Conservation (phyloP, 2,797 vertebrate genomes). For the Sebastes taczanowskii region DNA sequence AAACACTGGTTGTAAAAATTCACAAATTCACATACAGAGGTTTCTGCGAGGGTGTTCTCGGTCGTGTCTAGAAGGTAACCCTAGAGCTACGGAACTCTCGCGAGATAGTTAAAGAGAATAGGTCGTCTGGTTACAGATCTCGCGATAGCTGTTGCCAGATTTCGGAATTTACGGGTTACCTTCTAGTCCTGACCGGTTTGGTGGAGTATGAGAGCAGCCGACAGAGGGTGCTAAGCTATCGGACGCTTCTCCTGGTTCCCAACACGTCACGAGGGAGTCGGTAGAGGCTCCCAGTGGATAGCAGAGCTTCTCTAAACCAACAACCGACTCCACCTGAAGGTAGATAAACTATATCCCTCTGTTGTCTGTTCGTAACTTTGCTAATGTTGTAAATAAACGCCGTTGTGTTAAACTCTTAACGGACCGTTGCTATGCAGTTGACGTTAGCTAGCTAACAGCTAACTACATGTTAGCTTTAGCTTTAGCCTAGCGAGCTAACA, state of each 20-base stretch:
- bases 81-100: rapidly evolving
- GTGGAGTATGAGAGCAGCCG: not conserved
- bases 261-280: conserved; percentile 49
- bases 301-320: conserved; percentile 14
- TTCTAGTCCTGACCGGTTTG: too few relatives aligned
- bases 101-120: too few relatives aligned
- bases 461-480: conserved; percentile 45
- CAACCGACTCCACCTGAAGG: conserved; percentile 56
- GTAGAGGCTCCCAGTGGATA: conserved; percentile 31
- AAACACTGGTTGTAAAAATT: too few relatives aligned
- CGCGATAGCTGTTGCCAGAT: too few relatives aligned
- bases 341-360: conserved; percentile 20
- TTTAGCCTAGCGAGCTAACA: conserved; percentile 43
- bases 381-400: not conserved
- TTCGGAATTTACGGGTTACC: too few relatives aligned
- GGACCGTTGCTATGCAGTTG: not conserved
- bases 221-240: conserved; percentile 29
- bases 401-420: not conserved
- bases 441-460: conserved; percentile 49
- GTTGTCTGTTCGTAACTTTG: not conserved
- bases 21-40: not conserved
- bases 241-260: not conserved
- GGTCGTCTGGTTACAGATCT: rapidly evolving
- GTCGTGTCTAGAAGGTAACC: too few relatives aligned
- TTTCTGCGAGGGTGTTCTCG: too few relatives aligned